These are phyloP conservation scores for Hirtodrosophila alboralis DNA, from an alignment of 2,888 invertebrate species.

Conservation along the genomic window DNA sequence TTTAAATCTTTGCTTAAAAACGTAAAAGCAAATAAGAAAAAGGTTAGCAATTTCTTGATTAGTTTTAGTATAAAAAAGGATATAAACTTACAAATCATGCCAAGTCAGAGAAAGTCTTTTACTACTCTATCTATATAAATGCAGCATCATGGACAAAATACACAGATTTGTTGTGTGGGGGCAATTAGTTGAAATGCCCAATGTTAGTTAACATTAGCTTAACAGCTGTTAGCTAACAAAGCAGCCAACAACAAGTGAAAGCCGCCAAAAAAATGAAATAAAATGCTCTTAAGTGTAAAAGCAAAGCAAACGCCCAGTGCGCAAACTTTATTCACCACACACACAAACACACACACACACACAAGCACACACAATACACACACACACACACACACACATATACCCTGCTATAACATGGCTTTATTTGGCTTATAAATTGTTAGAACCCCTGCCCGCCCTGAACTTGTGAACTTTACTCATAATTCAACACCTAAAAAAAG, in stretches of 20 bases:
- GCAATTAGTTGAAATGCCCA: constrained; percentile 57
- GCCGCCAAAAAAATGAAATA: constrained; percentile 27
- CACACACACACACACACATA: constrained; percentile 3
- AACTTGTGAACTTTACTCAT: constrained; percentile 72
- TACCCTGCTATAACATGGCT: constrained; percentile 65
- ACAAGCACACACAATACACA: constrained; percentile 10
- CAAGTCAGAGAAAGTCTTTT: constrained; percentile 14
- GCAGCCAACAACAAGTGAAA: constrained; percentile 60
- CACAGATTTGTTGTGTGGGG: constrained; percentile 62
- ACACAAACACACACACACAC: constrained; percentile 16
- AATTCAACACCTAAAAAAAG: constrained; percentile 64
- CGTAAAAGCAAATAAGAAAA: constrained; percentile 26
- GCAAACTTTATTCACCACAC: constrained; percentile 59
- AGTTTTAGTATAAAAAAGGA: constrained; percentile 1
- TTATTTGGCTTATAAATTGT: constrained; percentile 65
- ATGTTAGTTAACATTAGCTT: constrained; percentile 21
- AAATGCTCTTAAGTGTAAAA: constrained; percentile 41
- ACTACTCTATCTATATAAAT: constrained; percentile 28
- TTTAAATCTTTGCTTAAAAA: constrained; percentile 24
- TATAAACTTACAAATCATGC: constrained; percentile 35
- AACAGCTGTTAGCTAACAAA: constrained; percentile 31
- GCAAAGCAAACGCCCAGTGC: constrained; percentile 55
- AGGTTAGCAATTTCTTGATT: constrained; percentile 46
- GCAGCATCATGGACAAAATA: constrained; percentile 57
- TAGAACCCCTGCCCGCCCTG: constrained; percentile 43